Evolutionary conservation across 2,797 vertebrate species (phyloP).

Genomic region (Enteromius treurensis): DNA sequence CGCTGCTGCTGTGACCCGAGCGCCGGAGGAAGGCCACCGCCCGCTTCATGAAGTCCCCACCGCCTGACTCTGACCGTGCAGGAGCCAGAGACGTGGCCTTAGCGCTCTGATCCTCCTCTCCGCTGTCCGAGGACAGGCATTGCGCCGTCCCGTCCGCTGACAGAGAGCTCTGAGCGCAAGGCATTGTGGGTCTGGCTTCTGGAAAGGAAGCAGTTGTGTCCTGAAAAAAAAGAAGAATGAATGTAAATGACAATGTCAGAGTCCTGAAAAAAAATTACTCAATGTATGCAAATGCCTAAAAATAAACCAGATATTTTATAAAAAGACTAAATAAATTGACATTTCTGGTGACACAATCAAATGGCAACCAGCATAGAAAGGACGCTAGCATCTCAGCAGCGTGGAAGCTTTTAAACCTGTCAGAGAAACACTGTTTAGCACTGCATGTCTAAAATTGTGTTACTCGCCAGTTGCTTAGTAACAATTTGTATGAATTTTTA

Average conservation of each 20-base stretch:
- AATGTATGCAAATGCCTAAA: not conserved
- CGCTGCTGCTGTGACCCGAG: constrained; percentile 82
- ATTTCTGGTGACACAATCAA: too few relatives aligned
- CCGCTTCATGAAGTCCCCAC: constrained; percentile 85
- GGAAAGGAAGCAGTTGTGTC: constrained; percentile 77
- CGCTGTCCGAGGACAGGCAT: constrained; percentile 84
- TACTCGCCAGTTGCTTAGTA: too few relatives aligned
- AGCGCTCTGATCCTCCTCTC: constrained; percentile 83
- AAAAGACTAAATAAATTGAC: too few relatives aligned
- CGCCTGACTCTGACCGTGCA: constrained; percentile 63
- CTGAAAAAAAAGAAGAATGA: constrained; percentile 48
- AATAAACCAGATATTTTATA: not conserved
- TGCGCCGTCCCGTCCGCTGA: constrained; percentile 82
- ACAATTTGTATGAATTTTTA: too few relatives aligned
- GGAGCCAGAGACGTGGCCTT: constrained; percentile 64
- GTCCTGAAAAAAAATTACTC: not conserved
- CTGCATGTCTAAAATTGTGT: too few relatives aligned
- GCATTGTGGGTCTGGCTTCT: constrained; percentile 78
- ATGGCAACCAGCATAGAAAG: too few relatives aligned
- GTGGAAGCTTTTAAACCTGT: too few relatives aligned
- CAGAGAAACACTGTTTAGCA: too few relatives aligned
- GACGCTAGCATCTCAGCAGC: too few relatives aligned
- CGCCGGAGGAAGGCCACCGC: constrained; percentile 89
- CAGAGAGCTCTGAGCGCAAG: constrained; percentile 81
- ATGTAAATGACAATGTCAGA: not conserved